Evolutionary conservation across 2,113 vertebrate species (phyloP).

Genomic region (Epinephelus fuscoguttatus): DNA sequence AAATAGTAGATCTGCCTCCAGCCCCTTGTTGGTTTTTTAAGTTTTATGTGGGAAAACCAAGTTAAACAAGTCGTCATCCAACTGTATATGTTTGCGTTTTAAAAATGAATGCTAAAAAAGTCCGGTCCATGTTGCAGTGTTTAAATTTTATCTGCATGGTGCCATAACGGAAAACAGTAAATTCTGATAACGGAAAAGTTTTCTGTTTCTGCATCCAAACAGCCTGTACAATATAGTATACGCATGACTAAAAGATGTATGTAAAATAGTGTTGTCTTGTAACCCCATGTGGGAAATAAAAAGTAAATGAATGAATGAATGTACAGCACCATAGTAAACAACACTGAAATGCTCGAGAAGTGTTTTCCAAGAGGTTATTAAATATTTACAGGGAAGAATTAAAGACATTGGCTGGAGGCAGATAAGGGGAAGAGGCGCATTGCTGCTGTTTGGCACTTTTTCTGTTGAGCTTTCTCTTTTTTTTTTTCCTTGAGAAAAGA

Average conservation of each 20-base stretch:
- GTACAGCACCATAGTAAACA: neutral
- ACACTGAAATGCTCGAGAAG: neutral
- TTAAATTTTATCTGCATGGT: neutral
- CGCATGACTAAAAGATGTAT: no score
- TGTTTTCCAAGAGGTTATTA: conserved; percentile 30
- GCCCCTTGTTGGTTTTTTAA: no score
- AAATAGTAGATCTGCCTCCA: no score
- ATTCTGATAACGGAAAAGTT: no score
- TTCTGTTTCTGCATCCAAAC: neutral
- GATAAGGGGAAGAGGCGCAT: no score
- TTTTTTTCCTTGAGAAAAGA: neutral
- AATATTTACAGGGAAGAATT: conserved; percentile 31
- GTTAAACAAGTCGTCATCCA: neutral
- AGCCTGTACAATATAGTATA: neutral
- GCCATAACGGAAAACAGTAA: neutral
- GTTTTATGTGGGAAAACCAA: no score
- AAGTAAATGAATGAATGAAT: no score
- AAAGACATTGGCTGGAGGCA: neutral
- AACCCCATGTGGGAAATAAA: no score
- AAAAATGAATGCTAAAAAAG: neutral
- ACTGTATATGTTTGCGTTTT: neutral
- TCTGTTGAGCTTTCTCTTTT: neutral
- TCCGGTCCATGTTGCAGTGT: neutral
- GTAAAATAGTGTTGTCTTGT: no score
- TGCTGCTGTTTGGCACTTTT: neutral